Base-by-base conservation (phyloP, 2,797 vertebrate genomes). In the Picus viridis region DNA sequence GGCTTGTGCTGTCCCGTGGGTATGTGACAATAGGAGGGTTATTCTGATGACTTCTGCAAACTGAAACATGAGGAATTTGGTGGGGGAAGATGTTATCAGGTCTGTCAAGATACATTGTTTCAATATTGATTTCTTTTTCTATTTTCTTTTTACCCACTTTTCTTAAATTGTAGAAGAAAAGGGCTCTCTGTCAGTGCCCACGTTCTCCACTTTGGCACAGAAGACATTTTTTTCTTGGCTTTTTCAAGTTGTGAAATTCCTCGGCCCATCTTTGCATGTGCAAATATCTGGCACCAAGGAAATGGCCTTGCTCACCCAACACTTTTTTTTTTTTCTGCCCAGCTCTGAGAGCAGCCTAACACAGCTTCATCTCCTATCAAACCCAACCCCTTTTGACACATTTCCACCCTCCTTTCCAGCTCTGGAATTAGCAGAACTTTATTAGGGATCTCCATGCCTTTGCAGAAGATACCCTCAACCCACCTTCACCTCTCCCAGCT, bases 391-490 rank as follows among this genome's bases (percentile, higher is more conserved):
- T 73, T 77, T 63, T 72, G 27, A 54, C 23, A 72, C 0, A 0
- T 19, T 36, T 72, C 2, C 0, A 0, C 24, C 17, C 29, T 13
- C 3, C 12, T 75, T 90, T 79, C 8, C 30, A 57, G 18, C 8
- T 84, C 71, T 77, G 34, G 20, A 32, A 43, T 59, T 6, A 87
- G n/a, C 45, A 82, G 56, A 83, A 17, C 18, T 71, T 68, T 71
- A 27, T 0, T 43, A 17, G 3, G 32, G 10, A 30, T 39, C 6
- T 59, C 18, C 9, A n/a, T 57, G 14, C 34, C 74, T 63, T 79
- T 58, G 27, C 30, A 71, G n/a, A 63, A 54, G 30, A 76, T 18
- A 20, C 9, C 43, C 47, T 67, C n/a, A 53, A 45, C n/a, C 16
- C 3, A 1, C 32, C 41, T 72, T 30, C 15, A n/a, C 22, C 29